A percentile compares a stretch with the other conserved stretches of the same genome.
Conservation (phyloP, 2,888 invertebrate species). For the Diarsia mendica region DNA sequence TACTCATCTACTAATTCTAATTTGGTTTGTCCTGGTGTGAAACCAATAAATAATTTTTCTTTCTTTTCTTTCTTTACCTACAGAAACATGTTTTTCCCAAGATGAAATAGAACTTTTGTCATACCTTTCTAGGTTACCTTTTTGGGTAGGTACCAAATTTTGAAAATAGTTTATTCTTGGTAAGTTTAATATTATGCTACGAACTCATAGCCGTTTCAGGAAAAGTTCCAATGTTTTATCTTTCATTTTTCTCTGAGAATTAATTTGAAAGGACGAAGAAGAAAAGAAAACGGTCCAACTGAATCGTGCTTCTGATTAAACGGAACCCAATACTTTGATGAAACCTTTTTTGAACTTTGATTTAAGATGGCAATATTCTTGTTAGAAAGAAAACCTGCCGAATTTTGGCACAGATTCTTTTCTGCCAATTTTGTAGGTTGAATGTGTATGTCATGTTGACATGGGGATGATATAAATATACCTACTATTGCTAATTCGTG, state of each 20-base stretch:
- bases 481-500: neutral
- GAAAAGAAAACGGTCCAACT: neutral
- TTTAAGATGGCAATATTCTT: slow-evolving; percentile 10
- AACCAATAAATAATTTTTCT: too few relatives aligned
- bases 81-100: neutral
- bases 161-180: neutral
- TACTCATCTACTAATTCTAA: neutral
- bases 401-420: neutral
- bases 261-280: slow-evolving; percentile 26
- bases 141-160: neutral
- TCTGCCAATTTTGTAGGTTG: too few relatives aligned
- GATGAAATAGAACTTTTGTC: neutral
- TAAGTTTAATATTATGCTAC: neutral
- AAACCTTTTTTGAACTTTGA: slow-evolving; percentile 28
- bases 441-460: too few relatives aligned
- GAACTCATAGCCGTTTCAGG: neutral
- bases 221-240: slow-evolving; percentile 3
- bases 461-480: too few relatives aligned
- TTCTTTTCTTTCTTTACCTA: too few relatives aligned
- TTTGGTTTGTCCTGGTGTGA: too few relatives aligned
- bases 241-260: slow-evolving; percentile 19
- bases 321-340: slow-evolving; percentile 27
- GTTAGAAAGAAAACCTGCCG: neutral
- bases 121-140: neutral
- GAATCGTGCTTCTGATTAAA: slow-evolving; percentile 47